Base-by-base conservation (phyloP, 1,140 invertebrate genomes). In the Arctopsyche grandis region DNA sequence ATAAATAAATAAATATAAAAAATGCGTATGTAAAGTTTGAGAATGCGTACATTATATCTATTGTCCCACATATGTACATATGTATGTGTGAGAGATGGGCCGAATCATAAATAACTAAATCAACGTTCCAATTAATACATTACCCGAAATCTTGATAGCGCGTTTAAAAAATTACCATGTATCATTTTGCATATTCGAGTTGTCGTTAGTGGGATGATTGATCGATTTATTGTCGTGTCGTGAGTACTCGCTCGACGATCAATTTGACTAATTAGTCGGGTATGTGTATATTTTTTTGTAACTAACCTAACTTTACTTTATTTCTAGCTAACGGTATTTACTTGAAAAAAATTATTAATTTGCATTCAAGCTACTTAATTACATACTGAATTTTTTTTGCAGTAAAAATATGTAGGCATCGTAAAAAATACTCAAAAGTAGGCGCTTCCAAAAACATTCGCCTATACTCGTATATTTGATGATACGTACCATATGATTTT, bases 131-230 rank as follows among this genome's bases (percentile, higher is more conserved):
- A 66, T 66, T 66, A 66, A 66, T 29, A 66, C 63, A 66, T 26
- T 66, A 66, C 9, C 56, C 63, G n/a, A 66, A 12, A 66, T 66
- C 63, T 5, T 9, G 63, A 66, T 66, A 66, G 24, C 9, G 24
- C 19, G 24, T 66, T 66, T 26, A 60, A 60, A 60, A 19, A 21
- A 60, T 60, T 19, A 60, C 12, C 19, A 60, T 21, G n/a, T 9
- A 60, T 60, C 16, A 52, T 60, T 60, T 60, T 60, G 21, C 58
- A 66, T 26, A 26, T 66, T 66, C 24, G 63, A 66, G 9, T 66
- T 52, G 48, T 66, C 19, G 63, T 66, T 66, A 66, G n/a, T 22
- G 10, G 56, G 24, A 66, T 66, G 63, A 66, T 66, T 24, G 63
- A 66, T 66, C 63, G 63, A 66, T 26, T 66, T 66, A 66, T 66